Evolutionary conservation across 2,113 vertebrate genomes (phyloP).

Genomic region (Aptenodytes forsteri): DNA sequence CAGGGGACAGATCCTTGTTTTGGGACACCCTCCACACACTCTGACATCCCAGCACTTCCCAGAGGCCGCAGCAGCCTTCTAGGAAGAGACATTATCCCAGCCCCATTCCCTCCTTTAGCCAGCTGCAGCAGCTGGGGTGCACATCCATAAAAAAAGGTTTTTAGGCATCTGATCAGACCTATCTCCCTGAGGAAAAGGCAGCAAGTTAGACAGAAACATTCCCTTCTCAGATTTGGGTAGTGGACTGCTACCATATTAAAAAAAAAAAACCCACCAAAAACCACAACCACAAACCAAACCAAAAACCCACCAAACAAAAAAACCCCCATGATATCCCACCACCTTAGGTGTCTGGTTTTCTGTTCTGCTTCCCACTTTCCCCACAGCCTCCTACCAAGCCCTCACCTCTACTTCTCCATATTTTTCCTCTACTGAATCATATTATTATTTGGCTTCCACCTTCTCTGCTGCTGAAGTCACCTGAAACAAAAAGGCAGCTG

Average conservation of each 20-base stretch:
- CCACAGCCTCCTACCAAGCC: background rate
- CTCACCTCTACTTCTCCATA: background rate
- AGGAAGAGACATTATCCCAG: background rate
- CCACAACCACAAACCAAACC: background rate
- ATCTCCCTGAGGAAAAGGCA: background rate
- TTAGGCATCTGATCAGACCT: background rate
- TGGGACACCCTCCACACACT: background rate
- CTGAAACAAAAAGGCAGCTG: background rate
- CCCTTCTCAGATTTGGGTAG: background rate
- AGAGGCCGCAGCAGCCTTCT: background rate
- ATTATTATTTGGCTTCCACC: background rate
- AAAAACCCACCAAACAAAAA: background rate
- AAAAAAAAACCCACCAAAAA: background rate
- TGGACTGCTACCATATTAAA: background rate
- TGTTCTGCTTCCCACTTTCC: background rate
- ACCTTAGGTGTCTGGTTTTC: background rate
- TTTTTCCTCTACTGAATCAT: background rate
- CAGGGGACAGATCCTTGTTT: background rate
- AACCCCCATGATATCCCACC: background rate
- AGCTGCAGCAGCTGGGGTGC: background rate
- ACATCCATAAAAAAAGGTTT: background rate
- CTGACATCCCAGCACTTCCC: background rate
- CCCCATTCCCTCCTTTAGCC: background rate
- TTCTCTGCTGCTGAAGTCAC: background rate
- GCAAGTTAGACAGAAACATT: background rate